Evolutionary conservation across 2,113 vertebrate genomes (phyloP).

Genomic region (Hyperoodon ampullatus): DNA sequence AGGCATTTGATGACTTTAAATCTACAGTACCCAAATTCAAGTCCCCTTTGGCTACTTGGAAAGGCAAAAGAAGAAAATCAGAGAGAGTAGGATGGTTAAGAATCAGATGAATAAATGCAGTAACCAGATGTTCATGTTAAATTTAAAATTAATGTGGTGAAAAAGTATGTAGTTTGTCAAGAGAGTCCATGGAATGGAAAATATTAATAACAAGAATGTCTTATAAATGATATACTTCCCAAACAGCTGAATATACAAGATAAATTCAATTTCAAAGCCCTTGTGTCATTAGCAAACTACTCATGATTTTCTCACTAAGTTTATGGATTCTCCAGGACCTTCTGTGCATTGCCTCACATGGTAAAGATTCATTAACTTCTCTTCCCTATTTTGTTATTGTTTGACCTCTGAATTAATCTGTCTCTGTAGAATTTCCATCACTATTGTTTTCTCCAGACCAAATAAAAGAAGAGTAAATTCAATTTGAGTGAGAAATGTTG

Average conservation of each 20-base stretch:
- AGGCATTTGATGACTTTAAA: not conserved
- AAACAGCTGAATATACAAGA: slow-evolving; percentile 83
- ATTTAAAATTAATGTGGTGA: slow-evolving; percentile 79
- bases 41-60: slow-evolving; percentile 14
- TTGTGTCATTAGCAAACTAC: slow-evolving; percentile 83
- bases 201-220: slow-evolving; percentile 81
- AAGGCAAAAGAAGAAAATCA: not conserved
- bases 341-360: slow-evolving; percentile 74
- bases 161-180: slow-evolving; percentile 81
- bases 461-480: slow-evolving; percentile 83
- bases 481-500: slow-evolving; percentile 74
- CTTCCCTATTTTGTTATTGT: slow-evolving; percentile 85
- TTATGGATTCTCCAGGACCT: slow-evolving; percentile 80
- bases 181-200: slow-evolving; percentile 79
- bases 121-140: slow-evolving; percentile 71
- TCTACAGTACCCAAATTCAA: not conserved
- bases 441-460: slow-evolving; percentile 80
- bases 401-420: slow-evolving; percentile 86
- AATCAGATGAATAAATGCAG: slow-evolving; percentile 59
- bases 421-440: slow-evolving; percentile 84
- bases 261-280: slow-evolving; percentile 82
- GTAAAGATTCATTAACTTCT: slow-evolving; percentile 84
- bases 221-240: slow-evolving; percentile 84
- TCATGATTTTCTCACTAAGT: slow-evolving; percentile 78
- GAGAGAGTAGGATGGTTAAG: slow-evolving; percentile 19